Percentiles rank a stretch among this genome's conserved stretches.
Evolutionary conservation across 2,888 invertebrate genomes (phyloP).

Genomic region (Tipula unca): DNA sequence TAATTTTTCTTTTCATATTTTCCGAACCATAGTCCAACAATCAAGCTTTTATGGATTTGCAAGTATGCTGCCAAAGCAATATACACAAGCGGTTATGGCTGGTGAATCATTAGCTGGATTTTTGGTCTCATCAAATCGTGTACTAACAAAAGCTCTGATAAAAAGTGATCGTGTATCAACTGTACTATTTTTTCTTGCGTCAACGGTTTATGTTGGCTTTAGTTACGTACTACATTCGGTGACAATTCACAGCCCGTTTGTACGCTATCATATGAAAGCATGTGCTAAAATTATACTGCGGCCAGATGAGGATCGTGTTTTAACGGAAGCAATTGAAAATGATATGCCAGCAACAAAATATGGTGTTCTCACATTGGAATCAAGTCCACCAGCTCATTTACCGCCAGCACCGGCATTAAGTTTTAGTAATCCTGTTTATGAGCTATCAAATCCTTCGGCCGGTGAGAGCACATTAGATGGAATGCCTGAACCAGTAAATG

Average conservation of each 20-base stretch:
- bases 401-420: conserved; percentile 52
- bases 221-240: conserved; percentile 73
- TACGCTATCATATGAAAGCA: conserved; percentile 71
- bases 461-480: conserved; percentile 44
- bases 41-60: conserved; percentile 92
- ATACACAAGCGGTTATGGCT: conserved; percentile 91
- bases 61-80: conserved; percentile 77
- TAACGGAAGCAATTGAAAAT: conserved; percentile 55
- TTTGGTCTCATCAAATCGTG: conserved; percentile 75
- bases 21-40: conserved; percentile 88
- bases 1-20: conserved; percentile 25
- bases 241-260: conserved; percentile 70
- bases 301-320: conserved; percentile 64
- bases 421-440: conserved; percentile 78
- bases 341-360: conserved; percentile 51
- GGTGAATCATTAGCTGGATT: conserved; percentile 85
- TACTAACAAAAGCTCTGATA: conserved; percentile 71
- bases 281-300: conserved; percentile 71
- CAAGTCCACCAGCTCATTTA: conserved; percentile 48
- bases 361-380: conserved; percentile 68
- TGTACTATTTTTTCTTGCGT: conserved; percentile 75
- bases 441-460: conserved; percentile 55
- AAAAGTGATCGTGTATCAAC: conserved; percentile 73
- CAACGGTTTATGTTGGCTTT: conserved; percentile 63
- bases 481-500: conserved; percentile 36